Evolutionary conservation across 1,140 invertebrate genomes (phyloP), one percentile per base, ranked within the genome.

Genomic region (Drosophila parabipectinata): DNA sequence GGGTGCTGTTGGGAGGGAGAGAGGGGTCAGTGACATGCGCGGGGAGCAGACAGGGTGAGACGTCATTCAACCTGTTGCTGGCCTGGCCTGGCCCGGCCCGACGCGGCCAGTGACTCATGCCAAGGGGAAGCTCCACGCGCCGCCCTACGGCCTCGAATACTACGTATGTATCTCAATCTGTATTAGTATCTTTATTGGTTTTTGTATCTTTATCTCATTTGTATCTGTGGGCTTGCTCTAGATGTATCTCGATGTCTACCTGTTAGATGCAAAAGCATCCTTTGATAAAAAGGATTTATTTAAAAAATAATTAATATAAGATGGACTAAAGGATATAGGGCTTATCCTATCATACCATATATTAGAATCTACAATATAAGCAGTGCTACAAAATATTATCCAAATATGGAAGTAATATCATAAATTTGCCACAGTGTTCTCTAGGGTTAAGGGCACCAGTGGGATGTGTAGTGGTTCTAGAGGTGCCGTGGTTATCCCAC

Each of bases 51-150:
- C 62, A 32, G 37, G 14, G 34, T 8, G 18, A 52, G 37, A 30
- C 58, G 41, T 39, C 50, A 58, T 52, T 63, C 81, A 84, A 84
- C 80, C 80, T 73, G 81, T 85, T 84, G 80, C 59, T 61, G 55
- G 30, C 26, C 26, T 7, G 26, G 26, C 26, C 4, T 28, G 26
- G 6, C 4, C 4, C 26, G 26, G 26, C 26, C 6, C 26, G 26
- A 28, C 26, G 5, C 26, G 26, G 26, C 41, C 24, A 48, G 28
- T 83, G 77, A 79, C 57, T 77, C 74, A 78, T 51, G 53, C 48
- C 24, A 18, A 44, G 30, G 66, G 68, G 78, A 39, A 62, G 77
- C 50, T 44, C 41, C 44, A 47, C 44, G 44, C 44, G 44, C 44
- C 21, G 44, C 44, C 44, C 44, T 47, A 47, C 44, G 18, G 18